A percentile compares a stretch with the other conserved stretches of the same genome.
These are phyloP conservation scores for Callospermophilus lateralis DNA, from an alignment of 2,113 vertebrate genomes.

Conservation along the genomic window DNA sequence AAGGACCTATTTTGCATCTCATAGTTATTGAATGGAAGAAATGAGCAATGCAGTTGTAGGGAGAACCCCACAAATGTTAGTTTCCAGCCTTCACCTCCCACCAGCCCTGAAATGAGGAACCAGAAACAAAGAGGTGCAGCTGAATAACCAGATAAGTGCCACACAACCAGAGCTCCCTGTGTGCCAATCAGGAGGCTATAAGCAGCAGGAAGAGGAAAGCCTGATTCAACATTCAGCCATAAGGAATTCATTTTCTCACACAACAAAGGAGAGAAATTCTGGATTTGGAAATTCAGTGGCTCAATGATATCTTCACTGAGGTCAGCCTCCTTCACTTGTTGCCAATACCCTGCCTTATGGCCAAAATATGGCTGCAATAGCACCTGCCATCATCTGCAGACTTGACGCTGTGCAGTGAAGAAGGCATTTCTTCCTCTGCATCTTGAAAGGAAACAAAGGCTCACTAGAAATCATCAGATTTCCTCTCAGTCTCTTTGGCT, in stretches of 20 bases:
- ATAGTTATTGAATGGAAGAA: background rate
- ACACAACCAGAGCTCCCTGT: background rate
- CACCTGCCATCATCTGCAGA: background rate
- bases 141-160: background rate
- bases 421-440: background rate
- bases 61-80: background rate
- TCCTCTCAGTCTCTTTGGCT: background rate
- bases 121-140: background rate
- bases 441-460: background rate
- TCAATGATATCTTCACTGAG: conserved; percentile 32
- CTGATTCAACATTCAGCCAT: background rate
- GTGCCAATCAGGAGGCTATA: background rate
- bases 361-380: background rate
- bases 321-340: background rate
- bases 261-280: background rate
- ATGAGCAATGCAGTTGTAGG: background rate
- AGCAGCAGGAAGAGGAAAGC: background rate
- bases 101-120: background rate
- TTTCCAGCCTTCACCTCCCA: background rate
- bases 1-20: background rate
- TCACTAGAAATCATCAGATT: background rate
- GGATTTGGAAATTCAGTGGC: background rate
- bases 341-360: background rate
- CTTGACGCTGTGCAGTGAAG: background rate
- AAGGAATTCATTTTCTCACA: conserved; percentile 25